These are phyloP conservation scores for Oryzias woworae DNA, from an alignment of 2,113 vertebrate genomes.

Conservation along the genomic window DNA sequence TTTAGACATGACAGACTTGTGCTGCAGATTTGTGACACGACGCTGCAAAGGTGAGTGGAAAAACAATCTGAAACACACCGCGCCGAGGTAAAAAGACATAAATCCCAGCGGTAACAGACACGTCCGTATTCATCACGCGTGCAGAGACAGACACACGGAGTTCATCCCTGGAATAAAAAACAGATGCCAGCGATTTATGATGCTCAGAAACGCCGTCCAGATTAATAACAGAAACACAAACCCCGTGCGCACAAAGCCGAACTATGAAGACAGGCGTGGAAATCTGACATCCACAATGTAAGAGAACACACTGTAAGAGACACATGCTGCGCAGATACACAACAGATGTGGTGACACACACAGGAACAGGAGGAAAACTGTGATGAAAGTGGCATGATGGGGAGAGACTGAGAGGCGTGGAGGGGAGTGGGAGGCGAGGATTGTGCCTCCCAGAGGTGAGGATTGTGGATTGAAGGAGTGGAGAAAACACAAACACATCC, in stretches of 20 bases:
- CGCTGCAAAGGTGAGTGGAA: not conserved
- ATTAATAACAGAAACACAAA: conserved; percentile 25
- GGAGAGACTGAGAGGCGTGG: conserved; percentile 41
- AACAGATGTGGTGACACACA: conserved; percentile 31
- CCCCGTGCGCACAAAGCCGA: not conserved
- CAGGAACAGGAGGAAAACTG: conserved; percentile 19
- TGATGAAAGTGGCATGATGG: conserved; percentile 28
- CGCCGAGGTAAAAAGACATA: conserved; percentile 5
- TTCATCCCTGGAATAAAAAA: conserved; percentile 18
- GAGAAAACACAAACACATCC: conserved; percentile 62
- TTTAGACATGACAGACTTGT: conserved; percentile 14
- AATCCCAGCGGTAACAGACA: conserved; percentile 12
- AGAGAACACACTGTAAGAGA: conserved; percentile 12
- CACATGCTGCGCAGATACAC: conserved; percentile 41
- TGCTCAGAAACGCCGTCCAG: conserved; percentile 8
- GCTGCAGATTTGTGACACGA: conserved; percentile 1
- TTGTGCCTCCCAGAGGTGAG: conserved; percentile 55
- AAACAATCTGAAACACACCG: not conserved
- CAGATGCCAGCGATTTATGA: conserved; percentile 45
- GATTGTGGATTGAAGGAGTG: conserved; percentile 61
- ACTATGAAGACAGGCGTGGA: conserved; percentile 1
- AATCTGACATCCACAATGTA: conserved; percentile 34
- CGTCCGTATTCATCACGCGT: conserved; percentile 2
- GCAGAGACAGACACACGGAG: not conserved
- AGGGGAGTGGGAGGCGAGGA: conserved; percentile 33